These are phyloP conservation scores for Alectoris magna DNA, from an alignment of 2,797 vertebrate genomes.

Conservation along the genomic window DNA sequence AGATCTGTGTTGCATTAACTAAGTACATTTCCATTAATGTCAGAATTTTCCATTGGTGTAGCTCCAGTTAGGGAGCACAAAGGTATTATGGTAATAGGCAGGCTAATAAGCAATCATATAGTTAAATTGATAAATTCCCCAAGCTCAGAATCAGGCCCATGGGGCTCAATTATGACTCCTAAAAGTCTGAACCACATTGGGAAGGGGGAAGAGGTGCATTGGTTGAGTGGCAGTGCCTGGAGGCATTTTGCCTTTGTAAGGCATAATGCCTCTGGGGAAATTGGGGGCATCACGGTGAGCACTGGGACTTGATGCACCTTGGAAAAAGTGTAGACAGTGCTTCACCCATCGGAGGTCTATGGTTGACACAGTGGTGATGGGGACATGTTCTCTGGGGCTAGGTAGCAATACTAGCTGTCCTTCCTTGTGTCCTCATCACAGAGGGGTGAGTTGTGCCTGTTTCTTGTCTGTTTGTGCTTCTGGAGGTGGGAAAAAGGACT, in stretches of 20 bases:
- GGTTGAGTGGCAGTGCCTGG: slow-evolving; percentile 67
- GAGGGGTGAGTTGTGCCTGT: neutral
- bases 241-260: slow-evolving; percentile 67
- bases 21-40: slow-evolving; percentile 7
- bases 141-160: slow-evolving; percentile 63
- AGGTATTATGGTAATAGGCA: slow-evolving; percentile 60
- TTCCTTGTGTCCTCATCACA: neutral
- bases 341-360: neutral
- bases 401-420: neutral
- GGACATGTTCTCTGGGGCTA: neutral
- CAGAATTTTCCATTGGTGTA: slow-evolving; percentile 43
- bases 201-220: slow-evolving; percentile 57
- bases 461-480: neutral
- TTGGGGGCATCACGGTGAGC: slow-evolving; percentile 25
- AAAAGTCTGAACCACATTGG: slow-evolving; percentile 56
- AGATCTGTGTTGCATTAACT: neutral
- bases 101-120: slow-evolving; percentile 53
- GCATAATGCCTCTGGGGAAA: slow-evolving; percentile 59
- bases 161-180: slow-evolving; percentile 69
- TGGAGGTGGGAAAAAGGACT: neutral
- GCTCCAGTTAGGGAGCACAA: slow-evolving; percentile 39
- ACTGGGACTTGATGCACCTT: slow-evolving; percentile 46
- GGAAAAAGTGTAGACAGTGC: slow-evolving; percentile 34
- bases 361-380: neutral
- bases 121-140: slow-evolving; percentile 59